Base-by-base conservation (phyloP, 1,140 invertebrate genomes). In the Drosophila novamexicana region DNA sequence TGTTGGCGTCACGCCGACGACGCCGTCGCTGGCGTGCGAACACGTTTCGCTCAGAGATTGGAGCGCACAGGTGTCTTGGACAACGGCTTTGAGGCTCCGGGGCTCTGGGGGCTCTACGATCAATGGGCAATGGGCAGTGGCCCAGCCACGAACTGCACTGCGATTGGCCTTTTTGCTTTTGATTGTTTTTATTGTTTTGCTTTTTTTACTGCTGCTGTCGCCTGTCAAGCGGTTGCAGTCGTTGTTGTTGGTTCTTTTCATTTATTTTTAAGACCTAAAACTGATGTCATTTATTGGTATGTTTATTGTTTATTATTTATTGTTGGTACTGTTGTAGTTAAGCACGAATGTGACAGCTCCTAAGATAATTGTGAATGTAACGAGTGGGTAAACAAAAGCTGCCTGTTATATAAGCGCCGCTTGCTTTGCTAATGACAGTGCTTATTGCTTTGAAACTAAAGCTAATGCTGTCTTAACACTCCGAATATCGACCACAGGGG, bases 221-320 rank as follows among this genome's bases (percentile, higher is more conserved):
- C 44, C 59, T 71, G 76, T 75, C 66, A 61, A 36, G 45, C 16
- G 7, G 6, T 40, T 61, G 54, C 29, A 52, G 32, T 58, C 59
- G 56, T 12, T 52, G 40, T 56, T 58, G 37, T 29, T 29, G 22
- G 49, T 62, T 79, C 64, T 70, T 85, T 37, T 45, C 50, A 86
- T 75, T 78, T 75, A 73, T 81, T 85, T 81, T 68, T 72, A 59
- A 84, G 68, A 68, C 32, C 22, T 50, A 34, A 76, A 78, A 81
- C 69, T 75, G 57, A 75, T 85, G 82, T 86, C 82, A 75, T 69
- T 86, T 85, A 85, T 86, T 81, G 78, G 54, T 75, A 79, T 62
- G 70, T 74, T 76, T 85, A 69, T 86, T 81, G 67, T 81, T 86
- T 78, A 86, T 72, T 78, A 53, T 78, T 63, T 79, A 78, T 77